Evolutionary conservation across 2,797 vertebrate species (phyloP).

Genomic region (Agapornis canus): DNA sequence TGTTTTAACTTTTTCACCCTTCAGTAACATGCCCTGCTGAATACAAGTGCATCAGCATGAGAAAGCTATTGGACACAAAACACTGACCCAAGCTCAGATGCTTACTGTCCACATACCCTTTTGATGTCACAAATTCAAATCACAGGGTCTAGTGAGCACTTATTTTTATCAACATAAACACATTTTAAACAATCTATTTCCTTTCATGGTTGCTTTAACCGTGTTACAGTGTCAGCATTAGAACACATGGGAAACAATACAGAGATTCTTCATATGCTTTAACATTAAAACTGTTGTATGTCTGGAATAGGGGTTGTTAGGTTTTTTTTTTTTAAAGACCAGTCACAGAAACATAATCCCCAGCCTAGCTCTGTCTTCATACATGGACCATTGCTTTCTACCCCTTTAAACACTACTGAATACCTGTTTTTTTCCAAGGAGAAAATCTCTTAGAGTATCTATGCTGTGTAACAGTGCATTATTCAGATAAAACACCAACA

Average conservation of each 20-base stretch:
- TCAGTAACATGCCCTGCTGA: not conserved
- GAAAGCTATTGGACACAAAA: not conserved
- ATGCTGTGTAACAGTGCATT: not conserved
- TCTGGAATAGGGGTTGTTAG: not conserved
- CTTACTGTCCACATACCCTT: not conserved
- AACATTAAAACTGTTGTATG: not conserved
- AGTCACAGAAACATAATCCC: not conserved
- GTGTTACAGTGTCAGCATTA: not conserved
- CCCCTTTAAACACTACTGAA: not conserved
- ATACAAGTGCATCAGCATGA: not conserved
- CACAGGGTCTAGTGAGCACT: not conserved
- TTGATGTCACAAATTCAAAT: not conserved
- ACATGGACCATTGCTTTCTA: accelerated
- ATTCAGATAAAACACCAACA: not conserved
- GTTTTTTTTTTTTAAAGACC: not conserved
- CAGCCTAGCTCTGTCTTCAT: not conserved
- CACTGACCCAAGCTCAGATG: not conserved
- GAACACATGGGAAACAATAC: not conserved
- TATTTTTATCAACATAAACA: not conserved
- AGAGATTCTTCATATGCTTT: not conserved
- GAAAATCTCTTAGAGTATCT: not conserved
- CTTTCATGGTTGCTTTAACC: not conserved
- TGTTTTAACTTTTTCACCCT: not conserved
- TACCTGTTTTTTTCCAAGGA: not conserved
- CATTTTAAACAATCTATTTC: not conserved